These are phyloP conservation scores for Sesia bembeciformis DNA, from an alignment of 2,888 invertebrate genomes.

Conservation along the genomic window DNA sequence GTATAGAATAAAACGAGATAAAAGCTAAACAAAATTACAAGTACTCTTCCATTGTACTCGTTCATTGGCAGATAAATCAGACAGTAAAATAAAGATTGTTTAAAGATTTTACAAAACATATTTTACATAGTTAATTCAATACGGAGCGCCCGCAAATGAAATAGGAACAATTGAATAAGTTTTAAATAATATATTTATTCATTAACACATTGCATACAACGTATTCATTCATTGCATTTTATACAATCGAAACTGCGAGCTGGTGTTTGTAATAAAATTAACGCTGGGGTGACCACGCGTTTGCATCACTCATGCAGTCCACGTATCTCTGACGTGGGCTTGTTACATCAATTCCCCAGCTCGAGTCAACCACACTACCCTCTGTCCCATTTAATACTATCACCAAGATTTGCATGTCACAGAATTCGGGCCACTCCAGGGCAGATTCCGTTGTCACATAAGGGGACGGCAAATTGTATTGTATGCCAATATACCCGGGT, in stretches of 20 bases:
- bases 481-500: constrained; percentile 34
- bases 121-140: too few species aligned
- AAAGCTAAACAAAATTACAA: too few species aligned
- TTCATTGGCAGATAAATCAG: too few species aligned
- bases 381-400: constrained; percentile 66
- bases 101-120: too few species aligned
- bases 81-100: too few species aligned
- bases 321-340: constrained; percentile 25
- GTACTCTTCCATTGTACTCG: too few species aligned
- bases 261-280: constrained; percentile 49
- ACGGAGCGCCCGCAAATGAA: too few species aligned
- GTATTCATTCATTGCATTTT: not conserved
- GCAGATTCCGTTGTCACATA: constrained; percentile 4
- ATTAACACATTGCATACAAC: not conserved
- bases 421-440: constrained; percentile 26
- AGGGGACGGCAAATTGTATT: constrained; percentile 30
- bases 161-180: too few species aligned
- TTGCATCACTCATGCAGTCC: constrained; percentile 21
- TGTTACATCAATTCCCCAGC: constrained; percentile 54
- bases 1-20: too few species aligned
- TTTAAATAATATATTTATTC: too few species aligned
- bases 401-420: constrained; percentile 72
- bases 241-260: constrained; percentile 28
- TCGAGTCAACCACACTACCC: constrained; percentile 40
- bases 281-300: constrained; percentile 32